These are phyloP conservation scores for Chorisops tibialis DNA, from an alignment of 2,888 invertebrate species.

Conservation along the genomic window DNA sequence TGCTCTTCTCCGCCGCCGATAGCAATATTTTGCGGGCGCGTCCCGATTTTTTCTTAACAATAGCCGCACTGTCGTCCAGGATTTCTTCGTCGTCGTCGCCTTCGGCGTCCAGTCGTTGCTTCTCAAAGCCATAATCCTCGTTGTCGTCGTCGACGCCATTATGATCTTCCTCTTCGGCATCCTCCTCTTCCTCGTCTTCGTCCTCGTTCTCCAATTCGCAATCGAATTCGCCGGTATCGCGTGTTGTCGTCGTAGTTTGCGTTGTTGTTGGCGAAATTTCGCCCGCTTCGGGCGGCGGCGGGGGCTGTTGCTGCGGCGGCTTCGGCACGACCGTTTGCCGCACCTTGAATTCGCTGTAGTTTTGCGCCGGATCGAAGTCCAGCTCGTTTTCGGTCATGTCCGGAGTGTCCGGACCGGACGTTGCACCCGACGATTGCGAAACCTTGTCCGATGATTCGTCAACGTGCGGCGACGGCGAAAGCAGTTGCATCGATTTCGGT, in stretches of 20 bases:
- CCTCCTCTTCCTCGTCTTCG: conserved; percentile 12
- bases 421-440: conserved; percentile 76
- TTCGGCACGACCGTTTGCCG: conserved; percentile 11
- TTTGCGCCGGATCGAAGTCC: conserved; percentile 56
- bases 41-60: neutral
- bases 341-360: conserved; percentile 35
- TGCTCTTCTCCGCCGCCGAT: neutral
- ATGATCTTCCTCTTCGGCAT: conserved; percentile 29
- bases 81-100: neutral
- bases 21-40: neutral
- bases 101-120: neutral
- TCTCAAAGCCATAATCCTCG: neutral
- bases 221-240: neutral
- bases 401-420: conserved; percentile 85
- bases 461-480: conserved; percentile 13
- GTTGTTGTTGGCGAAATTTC: conserved; percentile 7
- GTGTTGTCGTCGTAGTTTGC: neutral
- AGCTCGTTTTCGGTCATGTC: conserved; percentile 70
- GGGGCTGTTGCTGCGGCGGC: neutral
- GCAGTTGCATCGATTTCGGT: neutral
- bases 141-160: conserved; percentile 10
- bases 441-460: conserved; percentile 33
- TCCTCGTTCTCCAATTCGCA: neutral
- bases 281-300: neutral
- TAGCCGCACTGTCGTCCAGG: no score